Conservation (phyloP, 2,888 invertebrate species). For the Clepsis dumicolana region DNA sequence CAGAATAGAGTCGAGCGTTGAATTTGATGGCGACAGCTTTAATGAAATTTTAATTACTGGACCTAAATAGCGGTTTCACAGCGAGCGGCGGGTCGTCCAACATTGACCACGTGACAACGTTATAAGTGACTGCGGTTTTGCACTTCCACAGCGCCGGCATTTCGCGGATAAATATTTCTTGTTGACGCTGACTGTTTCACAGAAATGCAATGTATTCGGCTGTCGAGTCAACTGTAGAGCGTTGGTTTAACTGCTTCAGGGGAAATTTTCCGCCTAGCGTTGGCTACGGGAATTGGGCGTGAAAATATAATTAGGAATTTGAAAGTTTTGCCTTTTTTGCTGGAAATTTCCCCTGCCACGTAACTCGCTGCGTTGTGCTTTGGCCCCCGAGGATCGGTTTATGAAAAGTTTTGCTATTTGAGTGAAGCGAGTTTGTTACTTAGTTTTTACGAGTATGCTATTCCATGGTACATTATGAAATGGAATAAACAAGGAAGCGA, state of each 20-base stretch:
- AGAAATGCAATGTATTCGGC: slow-evolving; percentile 31
- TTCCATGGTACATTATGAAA: slow-evolving; percentile 22
- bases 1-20: not conserved
- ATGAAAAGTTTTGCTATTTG: slow-evolving; percentile 39
- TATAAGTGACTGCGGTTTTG: slow-evolving; percentile 36
- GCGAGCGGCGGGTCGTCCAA: slow-evolving; percentile 34
- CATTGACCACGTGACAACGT: slow-evolving; percentile 42
- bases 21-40: slow-evolving; percentile 28
- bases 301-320: slow-evolving; percentile 51
- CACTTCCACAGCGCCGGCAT: slow-evolving; percentile 17
- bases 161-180: slow-evolving; percentile 38
- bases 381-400: slow-evolving; percentile 34
- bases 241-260: slow-evolving; percentile 21
- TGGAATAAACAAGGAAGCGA: slow-evolving; percentile 6
- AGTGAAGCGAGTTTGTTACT: slow-evolving; percentile 36
- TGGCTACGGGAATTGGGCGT: slow-evolving; percentile 42
- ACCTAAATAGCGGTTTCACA: slow-evolving; percentile 32
- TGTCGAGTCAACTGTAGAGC: slow-evolving; percentile 13
- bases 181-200: slow-evolving; percentile 21
- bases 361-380: slow-evolving; percentile 53
- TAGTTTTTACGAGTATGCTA: slow-evolving; percentile 29
- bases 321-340: slow-evolving; percentile 46
- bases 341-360: slow-evolving; percentile 52
- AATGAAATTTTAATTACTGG: slow-evolving; percentile 38
- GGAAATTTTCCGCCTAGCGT: slow-evolving; percentile 33